Evolutionary conservation across 2,888 invertebrate species (phyloP).

Genomic region (Meghimatium bilineatum): DNA sequence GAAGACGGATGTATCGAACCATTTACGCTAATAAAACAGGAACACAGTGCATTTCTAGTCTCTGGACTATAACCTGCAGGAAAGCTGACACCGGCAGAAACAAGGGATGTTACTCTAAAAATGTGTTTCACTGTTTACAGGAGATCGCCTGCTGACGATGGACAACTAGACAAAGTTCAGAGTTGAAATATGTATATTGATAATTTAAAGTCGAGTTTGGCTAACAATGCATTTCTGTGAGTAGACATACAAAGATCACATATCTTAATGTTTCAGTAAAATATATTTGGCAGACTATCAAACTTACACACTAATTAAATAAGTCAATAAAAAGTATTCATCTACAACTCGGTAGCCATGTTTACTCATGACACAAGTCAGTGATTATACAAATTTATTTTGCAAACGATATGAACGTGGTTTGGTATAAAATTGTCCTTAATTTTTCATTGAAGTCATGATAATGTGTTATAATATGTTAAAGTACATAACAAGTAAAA

Average conservation of each 20-base stretch:
- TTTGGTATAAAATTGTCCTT: no score
- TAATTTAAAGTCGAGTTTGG: not conserved
- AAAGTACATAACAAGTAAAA: no score
- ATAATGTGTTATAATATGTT: no score
- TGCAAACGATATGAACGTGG: no score
- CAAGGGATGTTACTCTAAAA: slow-evolving; percentile 5
- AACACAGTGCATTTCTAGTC: no score
- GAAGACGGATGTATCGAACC: no score
- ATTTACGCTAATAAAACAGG: no score
- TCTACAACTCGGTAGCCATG: not conserved
- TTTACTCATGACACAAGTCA: not conserved
- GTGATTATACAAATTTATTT: no score
- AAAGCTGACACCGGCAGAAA: not conserved
- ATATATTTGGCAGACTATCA: not conserved
- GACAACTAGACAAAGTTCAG: not conserved
- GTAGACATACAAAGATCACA: not conserved
- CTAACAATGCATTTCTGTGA: not conserved
- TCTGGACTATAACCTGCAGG: no score
- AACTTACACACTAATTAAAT: not conserved
- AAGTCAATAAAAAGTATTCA: not conserved
- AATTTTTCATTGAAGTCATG: no score
- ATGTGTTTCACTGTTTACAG: not conserved
- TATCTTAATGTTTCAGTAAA: not conserved
- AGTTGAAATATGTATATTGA: not conserved
- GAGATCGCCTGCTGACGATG: not conserved